phyloP scores from a whole-genome alignment of 2,113 vertebrate species.

The Corythaixoides concolor region DNA sequence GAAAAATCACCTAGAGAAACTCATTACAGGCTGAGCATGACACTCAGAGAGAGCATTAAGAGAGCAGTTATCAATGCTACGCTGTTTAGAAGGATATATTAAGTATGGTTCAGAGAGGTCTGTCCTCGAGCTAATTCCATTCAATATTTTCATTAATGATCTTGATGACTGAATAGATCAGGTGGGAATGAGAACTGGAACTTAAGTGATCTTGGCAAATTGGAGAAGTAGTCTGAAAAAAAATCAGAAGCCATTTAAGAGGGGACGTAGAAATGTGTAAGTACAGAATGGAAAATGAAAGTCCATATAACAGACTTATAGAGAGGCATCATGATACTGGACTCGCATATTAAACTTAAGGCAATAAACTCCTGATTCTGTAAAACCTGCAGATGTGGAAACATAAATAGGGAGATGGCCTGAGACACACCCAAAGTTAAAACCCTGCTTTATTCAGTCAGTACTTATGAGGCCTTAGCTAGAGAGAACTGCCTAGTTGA shows the following conservation, averaged over 20 bases:
- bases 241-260: background rate
- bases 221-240: background rate
- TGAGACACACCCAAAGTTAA: background rate
- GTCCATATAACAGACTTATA: background rate
- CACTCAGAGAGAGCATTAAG: background rate
- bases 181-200: background rate
- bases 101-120: background rate
- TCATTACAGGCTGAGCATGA: background rate
- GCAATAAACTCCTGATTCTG: background rate
- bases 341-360: background rate
- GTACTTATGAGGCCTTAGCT: background rate
- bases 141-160: background rate
- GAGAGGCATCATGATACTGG: background rate
- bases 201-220: background rate
- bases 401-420: background rate
- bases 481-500: background rate
- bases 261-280: background rate
- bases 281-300: background rate
- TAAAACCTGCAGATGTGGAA: background rate
- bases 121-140: background rate
- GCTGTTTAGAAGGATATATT: background rate
- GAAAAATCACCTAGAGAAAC: background rate
- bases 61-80: accelerated
- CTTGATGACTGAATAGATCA: background rate
- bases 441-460: background rate